These are phyloP conservation scores for Tridacna crocea DNA, from an alignment of 2,888 invertebrate genomes.

Conservation along the genomic window DNA sequence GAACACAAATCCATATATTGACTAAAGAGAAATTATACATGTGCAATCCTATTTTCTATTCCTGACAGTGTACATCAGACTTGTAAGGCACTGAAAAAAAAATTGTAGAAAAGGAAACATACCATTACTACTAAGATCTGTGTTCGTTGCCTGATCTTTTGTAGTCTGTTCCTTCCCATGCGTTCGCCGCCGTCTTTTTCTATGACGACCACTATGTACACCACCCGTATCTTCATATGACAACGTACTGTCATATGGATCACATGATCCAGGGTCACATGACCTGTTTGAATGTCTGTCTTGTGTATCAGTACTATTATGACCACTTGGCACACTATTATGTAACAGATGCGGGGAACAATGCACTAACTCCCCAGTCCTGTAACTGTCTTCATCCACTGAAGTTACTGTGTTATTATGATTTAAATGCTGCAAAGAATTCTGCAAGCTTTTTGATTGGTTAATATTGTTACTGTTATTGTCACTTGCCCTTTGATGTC, in stretches of 20 bases:
- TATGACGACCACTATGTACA: conserved; percentile 70
- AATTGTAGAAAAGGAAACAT: conserved; percentile 31
- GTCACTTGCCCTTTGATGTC: conserved; percentile 71
- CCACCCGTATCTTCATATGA: conserved; percentile 67
- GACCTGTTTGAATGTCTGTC: conserved; percentile 66
- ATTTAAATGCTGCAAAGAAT: conserved; percentile 62
- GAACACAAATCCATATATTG: too few species aligned
- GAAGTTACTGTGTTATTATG: conserved; percentile 45
- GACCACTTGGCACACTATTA: conserved; percentile 65
- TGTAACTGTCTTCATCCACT: conserved; percentile 61
- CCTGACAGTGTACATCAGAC: too few species aligned
- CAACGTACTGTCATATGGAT: conserved; percentile 69
- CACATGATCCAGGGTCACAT: conserved; percentile 66
- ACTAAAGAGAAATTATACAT: too few species aligned
- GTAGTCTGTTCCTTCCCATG: conserved; percentile 70
- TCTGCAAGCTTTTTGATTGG: conserved; percentile 66
- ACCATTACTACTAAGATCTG: conserved; percentile 81
- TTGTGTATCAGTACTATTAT: conserved; percentile 66
- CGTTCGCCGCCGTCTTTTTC: conserved; percentile 67
- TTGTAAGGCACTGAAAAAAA: too few species aligned
- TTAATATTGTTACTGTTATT: conserved; percentile 77
- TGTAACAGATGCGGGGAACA: conserved; percentile 60
- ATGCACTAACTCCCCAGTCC: conserved; percentile 63
- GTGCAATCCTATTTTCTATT: too few species aligned
- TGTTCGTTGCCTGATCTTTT: conserved; percentile 80